phyloP scores from a whole-genome alignment of 2,888 invertebrate species.

The Biston stratarius region DNA sequence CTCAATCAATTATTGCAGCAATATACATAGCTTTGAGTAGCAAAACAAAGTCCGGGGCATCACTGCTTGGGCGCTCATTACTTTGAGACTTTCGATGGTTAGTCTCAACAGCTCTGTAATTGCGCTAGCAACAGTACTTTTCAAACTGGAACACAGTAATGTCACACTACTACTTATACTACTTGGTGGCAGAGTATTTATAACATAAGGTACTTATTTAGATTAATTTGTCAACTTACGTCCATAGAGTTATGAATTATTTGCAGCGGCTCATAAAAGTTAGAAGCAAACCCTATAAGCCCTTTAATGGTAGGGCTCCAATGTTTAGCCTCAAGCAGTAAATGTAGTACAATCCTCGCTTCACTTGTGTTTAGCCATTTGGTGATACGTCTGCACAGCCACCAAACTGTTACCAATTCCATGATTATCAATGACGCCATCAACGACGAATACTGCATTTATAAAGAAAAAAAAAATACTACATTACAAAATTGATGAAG shows the following conservation, averaged over 20 bases:
- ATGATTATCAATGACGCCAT: slow-evolving; percentile 8
- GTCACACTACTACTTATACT: no score
- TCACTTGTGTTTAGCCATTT: background rate
- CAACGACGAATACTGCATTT: slow-evolving; percentile 3
- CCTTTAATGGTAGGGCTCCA: background rate
- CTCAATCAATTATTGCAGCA: no score
- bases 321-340: background rate
- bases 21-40: no score
- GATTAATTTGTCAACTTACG: background rate
- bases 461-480: background rate
- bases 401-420: background rate
- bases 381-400: background rate
- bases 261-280: background rate
- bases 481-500: background rate
- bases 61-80: no score
- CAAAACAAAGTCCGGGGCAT: no score
- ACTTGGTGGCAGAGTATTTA: no score
- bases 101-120: no score
- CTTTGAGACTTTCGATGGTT: no score
- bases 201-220: no score
- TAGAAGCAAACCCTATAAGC: no score
- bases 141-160: no score
- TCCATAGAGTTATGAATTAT: background rate
- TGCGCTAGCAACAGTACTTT: no score
- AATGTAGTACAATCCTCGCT: background rate